Evolutionary conservation across 2,113 vertebrate genomes (phyloP).

Genomic region (Rhagologus leucostigma): DNA sequence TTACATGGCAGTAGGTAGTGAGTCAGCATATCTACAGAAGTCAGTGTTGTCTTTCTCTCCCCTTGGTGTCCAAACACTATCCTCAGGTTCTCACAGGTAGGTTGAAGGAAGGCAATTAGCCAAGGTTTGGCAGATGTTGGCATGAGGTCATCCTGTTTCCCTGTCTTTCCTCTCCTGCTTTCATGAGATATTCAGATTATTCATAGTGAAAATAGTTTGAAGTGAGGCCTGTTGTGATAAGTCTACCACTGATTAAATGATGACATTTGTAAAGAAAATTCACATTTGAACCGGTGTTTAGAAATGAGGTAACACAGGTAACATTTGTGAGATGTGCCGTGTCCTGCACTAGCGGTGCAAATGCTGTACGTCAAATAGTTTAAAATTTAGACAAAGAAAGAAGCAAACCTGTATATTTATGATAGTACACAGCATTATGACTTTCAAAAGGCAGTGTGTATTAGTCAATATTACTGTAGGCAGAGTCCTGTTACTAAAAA

Average conservation of each 20-base stretch:
- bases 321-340: background rate
- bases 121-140: background rate
- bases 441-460: background rate
- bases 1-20: background rate
- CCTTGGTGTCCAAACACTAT: background rate
- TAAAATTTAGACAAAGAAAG: background rate
- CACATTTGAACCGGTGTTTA: accelerated
- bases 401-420: background rate
- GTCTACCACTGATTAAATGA: background rate
- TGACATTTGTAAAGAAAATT: background rate
- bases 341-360: background rate
- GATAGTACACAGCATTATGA: background rate
- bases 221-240: background rate
- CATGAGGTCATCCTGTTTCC: background rate
- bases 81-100: background rate
- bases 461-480: background rate
- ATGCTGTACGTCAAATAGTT: background rate
- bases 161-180: background rate
- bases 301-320: background rate
- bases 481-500: background rate
- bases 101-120: background rate
- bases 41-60: background rate
- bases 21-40: background rate
- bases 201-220: background rate
- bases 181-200: background rate